Evolutionary conservation across 2,113 vertebrate genomes (phyloP).

Genomic region (Sinocyclocheilus anophthalmus): DNA sequence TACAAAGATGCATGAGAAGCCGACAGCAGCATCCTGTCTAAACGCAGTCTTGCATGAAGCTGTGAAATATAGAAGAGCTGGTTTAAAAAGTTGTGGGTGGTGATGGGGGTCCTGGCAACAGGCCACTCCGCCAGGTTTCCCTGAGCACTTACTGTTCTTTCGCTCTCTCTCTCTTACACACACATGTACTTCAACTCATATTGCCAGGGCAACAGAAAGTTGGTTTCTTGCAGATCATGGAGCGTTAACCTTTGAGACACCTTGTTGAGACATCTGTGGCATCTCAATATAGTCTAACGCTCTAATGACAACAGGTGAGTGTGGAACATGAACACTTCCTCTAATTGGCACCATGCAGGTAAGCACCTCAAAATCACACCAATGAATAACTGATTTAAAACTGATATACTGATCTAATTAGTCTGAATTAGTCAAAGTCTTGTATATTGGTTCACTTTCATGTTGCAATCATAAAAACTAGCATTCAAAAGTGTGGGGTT

Average conservation of each 20-base stretch:
- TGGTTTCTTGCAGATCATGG: conserved; percentile 15
- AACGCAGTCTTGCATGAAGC: conserved; percentile 42
- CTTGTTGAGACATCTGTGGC: conserved; percentile 29
- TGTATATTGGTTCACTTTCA: neutral
- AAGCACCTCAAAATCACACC: conserved; percentile 38
- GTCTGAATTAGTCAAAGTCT: neutral
- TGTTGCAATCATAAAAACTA: neutral
- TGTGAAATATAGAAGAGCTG: conserved; percentile 35
- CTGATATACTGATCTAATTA: conserved; percentile 25
- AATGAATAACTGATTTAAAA: conserved; percentile 24
- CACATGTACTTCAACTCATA: neutral
- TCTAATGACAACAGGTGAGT: conserved; percentile 38
- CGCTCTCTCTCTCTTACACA: neutral
- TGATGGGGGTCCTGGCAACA: conserved; percentile 18
- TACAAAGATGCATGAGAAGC: conserved; percentile 16
- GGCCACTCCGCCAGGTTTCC: conserved; percentile 10
- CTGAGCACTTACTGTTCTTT: conserved; percentile 1
- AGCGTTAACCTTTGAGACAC: conserved; percentile 38
- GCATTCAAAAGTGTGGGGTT: neutral
- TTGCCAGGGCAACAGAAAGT: conserved; percentile 16
- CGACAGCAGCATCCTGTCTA: conserved; percentile 30
- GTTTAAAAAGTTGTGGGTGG: conserved; percentile 30
- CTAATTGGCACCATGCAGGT: conserved; percentile 55
- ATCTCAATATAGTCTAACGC: conserved; percentile 26
- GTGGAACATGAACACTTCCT: conserved; percentile 32